These are phyloP conservation scores for Zaprionus ghesquierei DNA, from an alignment of 1,140 invertebrate species.

Conservation along the genomic window DNA sequence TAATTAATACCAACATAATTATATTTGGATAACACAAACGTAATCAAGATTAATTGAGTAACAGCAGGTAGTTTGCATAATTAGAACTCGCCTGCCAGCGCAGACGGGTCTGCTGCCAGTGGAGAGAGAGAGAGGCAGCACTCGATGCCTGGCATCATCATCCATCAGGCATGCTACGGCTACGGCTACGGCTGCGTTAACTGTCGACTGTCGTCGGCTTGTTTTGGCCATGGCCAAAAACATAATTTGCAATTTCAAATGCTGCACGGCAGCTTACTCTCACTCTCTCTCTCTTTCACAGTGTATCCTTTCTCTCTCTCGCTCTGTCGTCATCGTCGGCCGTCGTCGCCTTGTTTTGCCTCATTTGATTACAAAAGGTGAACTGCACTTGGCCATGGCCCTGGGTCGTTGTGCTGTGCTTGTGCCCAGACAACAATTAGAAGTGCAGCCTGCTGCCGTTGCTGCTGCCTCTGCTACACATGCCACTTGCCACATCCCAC, in stretches of 20 bases:
- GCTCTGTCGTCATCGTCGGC: not conserved
- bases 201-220: constrained; percentile 2
- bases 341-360: constrained; percentile 18
- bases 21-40: constrained; percentile 81
- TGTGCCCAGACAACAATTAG: constrained; percentile 15
- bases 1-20: constrained; percentile 81
- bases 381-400: constrained; percentile 14
- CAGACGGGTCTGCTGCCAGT: not conserved
- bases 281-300: not conserved
- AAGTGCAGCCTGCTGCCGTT: too few relatives aligned
- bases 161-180: not conserved
- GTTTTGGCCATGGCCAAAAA: constrained; percentile 47
- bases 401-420: constrained; percentile 4
- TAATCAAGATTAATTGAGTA: constrained; percentile 81
- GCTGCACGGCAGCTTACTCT: constrained; percentile 8
- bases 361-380: constrained; percentile 37
- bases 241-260: constrained; percentile 83
- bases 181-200: not conserved
- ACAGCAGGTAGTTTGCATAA: constrained; percentile 81
- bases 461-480: not conserved
- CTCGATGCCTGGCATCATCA: not conserved
- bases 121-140: not conserved
- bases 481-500: not conserved
- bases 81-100: constrained; percentile 47
- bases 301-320: not conserved